Conservation (phyloP, 2,113 vertebrate genomes). For the Amia ocellicauda region DNA sequence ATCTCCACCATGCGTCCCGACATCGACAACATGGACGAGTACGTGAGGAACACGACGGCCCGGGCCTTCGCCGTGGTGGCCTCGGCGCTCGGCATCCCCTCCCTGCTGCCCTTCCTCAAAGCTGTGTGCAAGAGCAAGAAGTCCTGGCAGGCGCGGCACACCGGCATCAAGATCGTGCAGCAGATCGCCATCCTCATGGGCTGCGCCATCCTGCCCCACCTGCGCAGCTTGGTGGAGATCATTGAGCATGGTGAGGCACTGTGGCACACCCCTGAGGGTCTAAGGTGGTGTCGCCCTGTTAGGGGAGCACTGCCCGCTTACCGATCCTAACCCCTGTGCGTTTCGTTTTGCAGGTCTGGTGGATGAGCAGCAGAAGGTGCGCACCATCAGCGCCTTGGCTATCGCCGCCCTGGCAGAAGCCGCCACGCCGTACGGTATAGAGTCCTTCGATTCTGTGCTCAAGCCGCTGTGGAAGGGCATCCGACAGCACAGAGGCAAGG, state of each 20-base stretch:
- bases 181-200: conserved; percentile 99
- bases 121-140: conserved; percentile 99
- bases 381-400: conserved; percentile 96
- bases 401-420: conserved; percentile 96
- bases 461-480: conserved; percentile 99
- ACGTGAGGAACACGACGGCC: conserved; percentile 96
- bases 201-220: conserved; percentile 94
- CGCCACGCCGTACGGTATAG: conserved; percentile 95
- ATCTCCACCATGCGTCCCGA: conserved; percentile 98
- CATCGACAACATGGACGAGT: conserved; percentile 99
- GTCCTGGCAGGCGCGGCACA: conserved; percentile 96
- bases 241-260: conserved; percentile 90
- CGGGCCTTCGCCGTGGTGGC: conserved; percentile 96
- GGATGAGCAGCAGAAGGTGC: conserved; percentile 97
- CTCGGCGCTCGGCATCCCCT: conserved; percentile 95
- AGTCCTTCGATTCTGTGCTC: conserved; percentile 96
- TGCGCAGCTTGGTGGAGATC: conserved; percentile 97
- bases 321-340: neutral
- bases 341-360: conserved; percentile 77
- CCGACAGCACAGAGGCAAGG: conserved; percentile 97
- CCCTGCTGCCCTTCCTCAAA: conserved; percentile 93
- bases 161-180: conserved; percentile 98
- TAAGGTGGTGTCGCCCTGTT: too few species aligned
- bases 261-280: too few species aligned
- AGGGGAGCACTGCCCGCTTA: too few species aligned